Base-by-base conservation (phyloP, 2,888 invertebrate species). In the Antheraea assamensis region DNA sequence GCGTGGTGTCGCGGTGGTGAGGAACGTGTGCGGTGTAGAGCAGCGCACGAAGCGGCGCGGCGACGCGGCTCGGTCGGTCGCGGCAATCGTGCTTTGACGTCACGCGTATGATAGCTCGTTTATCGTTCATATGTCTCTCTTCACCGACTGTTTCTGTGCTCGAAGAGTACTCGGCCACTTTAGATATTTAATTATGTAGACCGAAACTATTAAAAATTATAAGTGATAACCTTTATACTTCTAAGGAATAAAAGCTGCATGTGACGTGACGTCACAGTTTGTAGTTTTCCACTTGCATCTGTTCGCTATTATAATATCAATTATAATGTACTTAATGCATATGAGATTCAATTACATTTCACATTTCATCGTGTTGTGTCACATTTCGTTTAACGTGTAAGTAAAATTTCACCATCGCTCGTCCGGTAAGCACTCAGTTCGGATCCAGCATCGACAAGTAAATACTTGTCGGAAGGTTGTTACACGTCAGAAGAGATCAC, bases 11-110 rank as follows among this genome's bases (percentile, higher is more conserved):
- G 77, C 74, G 78, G 75, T n/a, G 21, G 8, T 55, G n/a, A 55
- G 55, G 55, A 55, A 55, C 55, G 55, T n/a, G 55, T 72, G 76
- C 73, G 73, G 64, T 75, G 75, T 74, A 78, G 74, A 72, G 75
- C 76, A 74, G 76, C 78, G 76, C 74, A 10, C 42, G 42, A 10
- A 10, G 42, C 76, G 74, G 76, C 78, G 77, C 74, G 78, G 75
- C 76, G 70, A 74, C 71, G 76, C 75, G 75, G 73, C 75, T 76
- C 78, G 77, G 78, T n/a, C 55, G 55, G 79, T 42, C 70, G 72
- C 81, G 83, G 82, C 87, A 85, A 86, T 84, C 85, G 85, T 82
- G 76, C 74, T 79, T 77, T 91, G 91, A 93, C 92, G 92, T 93
- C 92, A 93, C 85, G 76, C 79, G 81, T 82, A 84, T 86, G 88